Conservation (phyloP, 2,888 invertebrate species). For the Himalopsyche kuldschensis region DNA sequence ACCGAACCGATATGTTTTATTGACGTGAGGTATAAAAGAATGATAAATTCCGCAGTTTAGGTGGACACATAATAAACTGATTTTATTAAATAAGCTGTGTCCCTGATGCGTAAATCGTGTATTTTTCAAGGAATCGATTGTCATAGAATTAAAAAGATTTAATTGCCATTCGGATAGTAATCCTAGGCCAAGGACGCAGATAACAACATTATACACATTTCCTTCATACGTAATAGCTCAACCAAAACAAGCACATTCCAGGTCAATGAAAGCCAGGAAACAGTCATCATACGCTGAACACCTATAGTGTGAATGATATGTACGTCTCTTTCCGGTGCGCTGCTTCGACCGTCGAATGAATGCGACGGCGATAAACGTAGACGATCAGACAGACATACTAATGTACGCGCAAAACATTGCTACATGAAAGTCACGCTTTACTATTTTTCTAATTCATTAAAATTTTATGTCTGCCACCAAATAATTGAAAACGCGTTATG, state of each 20-base stretch:
- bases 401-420: constrained; percentile 36
- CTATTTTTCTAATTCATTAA: constrained; percentile 26
- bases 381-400: constrained; percentile 30
- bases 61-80: not conserved
- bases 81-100: not conserved
- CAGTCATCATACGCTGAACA: constrained; percentile 26
- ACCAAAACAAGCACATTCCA: constrained; percentile 35
- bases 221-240: constrained; percentile 28
- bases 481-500: not conserved
- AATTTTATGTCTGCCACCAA: not conserved
- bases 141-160: not conserved
- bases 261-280: constrained; percentile 36
- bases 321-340: constrained; percentile 10
- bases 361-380: constrained; percentile 23
- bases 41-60: not conserved
- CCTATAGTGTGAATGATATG: constrained; percentile 52
- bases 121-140: not conserved
- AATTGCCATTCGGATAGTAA: not conserved
- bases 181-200: constrained; percentile 6
- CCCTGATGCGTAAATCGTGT: not conserved
- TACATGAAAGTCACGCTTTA: constrained; percentile 36
- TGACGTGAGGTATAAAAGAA: not conserved
- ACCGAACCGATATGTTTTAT: not conserved
- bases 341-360: not conserved
- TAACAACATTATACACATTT: constrained; percentile 22